Evolutionary conservation across 2,888 invertebrate genomes (phyloP), one percentile per base, ranked within the genome.

Genomic region (Drosophila hamatofila): DNA sequence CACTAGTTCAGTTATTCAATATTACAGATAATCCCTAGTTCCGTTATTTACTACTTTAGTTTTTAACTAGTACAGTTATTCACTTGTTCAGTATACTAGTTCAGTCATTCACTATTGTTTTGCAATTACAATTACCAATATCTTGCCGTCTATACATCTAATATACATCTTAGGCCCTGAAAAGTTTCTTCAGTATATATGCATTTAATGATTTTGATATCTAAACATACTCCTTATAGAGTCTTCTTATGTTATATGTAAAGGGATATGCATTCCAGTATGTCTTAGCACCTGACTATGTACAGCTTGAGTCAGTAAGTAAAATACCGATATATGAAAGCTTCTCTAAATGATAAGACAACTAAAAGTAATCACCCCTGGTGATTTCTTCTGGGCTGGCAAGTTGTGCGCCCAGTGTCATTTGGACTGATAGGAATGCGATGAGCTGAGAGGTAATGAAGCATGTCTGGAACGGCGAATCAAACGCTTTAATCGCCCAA

Each of bases 391-490:
- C 35, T 5, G 9, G 25, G 8, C 9, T 48, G 48, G 27, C n/a
- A 27, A n/a, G 8, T 2, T 51, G 42, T 27, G 51, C 21, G 37
- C 51, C 27, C 42, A 25, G 48, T 48, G 48, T 48, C 48, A 48
- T 66, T 71, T 57, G 55, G 5, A 27, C 14, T 21, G 52, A 6
- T n/a, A 18, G 56, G 71, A 77, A 77, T 80, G 77, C 60, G 52
- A 33, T 27, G 48, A 64, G 72, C 71, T 55, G 80, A 80, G 67
- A 80, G 78, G 71, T 80, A 78, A 78, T 78, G 80, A 78, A 78
- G 78, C 78, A 67, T 76, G 55, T 64, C 78, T 71, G 78, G 80
- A 78, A 78, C 78, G 80, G 42, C 60, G 54, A 76, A 66, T 63
- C 77, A 80, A 71, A 78, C 61, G 63, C 78, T 72, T 55, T 48